Base-by-base conservation (phyloP, 1,140 invertebrate species). In the Nephotettix cincticeps region DNA sequence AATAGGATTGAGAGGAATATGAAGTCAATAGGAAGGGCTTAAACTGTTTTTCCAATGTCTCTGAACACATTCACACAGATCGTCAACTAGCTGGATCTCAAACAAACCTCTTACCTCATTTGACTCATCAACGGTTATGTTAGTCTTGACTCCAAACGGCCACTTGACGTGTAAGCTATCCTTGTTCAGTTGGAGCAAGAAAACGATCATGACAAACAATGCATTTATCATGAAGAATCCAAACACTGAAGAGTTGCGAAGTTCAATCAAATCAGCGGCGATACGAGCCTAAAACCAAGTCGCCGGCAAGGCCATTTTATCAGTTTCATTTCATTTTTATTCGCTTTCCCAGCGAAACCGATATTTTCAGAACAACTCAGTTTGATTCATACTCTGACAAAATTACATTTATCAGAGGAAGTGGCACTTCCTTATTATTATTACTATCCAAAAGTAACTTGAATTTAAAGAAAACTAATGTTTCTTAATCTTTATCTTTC, bases 221-320 rank as follows among this genome's bases (percentile, higher is more conserved):
- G 95, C 93, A 86, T 99, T 99, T 80, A 97, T 84, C 95, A 99
- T 98, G 86, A 97, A 95, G 87, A 98, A 99, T 69, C 90, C 93
- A 85, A 98, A 98, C 27, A 97, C 95, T 73, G 93, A 93, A 78
- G 93, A 91, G 83, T 98, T 95, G 80, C 96, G 88, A 75, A 98
- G 87, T 79, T 96, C 94, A 87, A 93, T 94, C 78, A 98, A 86
- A 84, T 96, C 94, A 81, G 86, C 87, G 74, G 93, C 90, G 79
- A 97, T 93, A 87, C 92, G 89, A 78, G 90, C 91, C 92, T 97
- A 89, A 85, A 78, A 78, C 40, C 71, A 67, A 28, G 56, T 61
- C 56, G 56, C 14, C 56, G 56, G 27, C 21, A 14, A 27, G 23
- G 56, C 56, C 56, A n/a, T 27, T 25, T 61, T 61, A 23, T 61